Evolutionary conservation across 1,140 invertebrate genomes (phyloP).

Genomic region (Diplogasteroides magnus): DNA sequence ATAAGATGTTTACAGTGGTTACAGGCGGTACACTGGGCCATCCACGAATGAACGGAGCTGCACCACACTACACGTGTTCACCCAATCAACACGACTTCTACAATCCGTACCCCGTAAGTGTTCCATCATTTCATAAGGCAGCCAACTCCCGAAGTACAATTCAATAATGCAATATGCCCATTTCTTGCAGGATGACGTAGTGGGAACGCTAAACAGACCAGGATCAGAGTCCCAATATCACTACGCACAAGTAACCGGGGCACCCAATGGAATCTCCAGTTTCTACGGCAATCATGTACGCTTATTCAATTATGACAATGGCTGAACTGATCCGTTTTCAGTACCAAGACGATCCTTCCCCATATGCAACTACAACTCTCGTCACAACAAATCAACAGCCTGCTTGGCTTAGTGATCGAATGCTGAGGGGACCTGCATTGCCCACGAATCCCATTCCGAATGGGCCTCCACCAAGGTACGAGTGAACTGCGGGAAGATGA

Average conservation of each 20-base stretch:
- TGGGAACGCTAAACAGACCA: conserved; percentile 31
- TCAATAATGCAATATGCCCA: too few species aligned
- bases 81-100: conserved; percentile 33
- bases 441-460: conserved; percentile 34
- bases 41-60: conserved; percentile 24
- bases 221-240: conserved; percentile 45
- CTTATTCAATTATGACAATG: background rate
- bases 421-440: conserved; percentile 29
- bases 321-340: conserved; percentile 14
- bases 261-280: conserved; percentile 31
- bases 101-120: conserved; percentile 7
- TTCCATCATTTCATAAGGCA: too few species aligned
- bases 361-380: conserved; percentile 49
- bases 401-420: conserved; percentile 32
- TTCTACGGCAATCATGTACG: conserved; percentile 29
- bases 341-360: conserved; percentile 47
- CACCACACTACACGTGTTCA: conserved; percentile 32
- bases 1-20: too few species aligned
- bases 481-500: background rate
- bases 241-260: conserved; percentile 41
- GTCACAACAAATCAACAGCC: conserved; percentile 39
- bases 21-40: conserved; percentile 25
- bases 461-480: conserved; percentile 33
- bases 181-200: conserved; percentile 27
- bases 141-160: too few species aligned